Percentiles rank a stretch among this genome's conserved stretches.
phyloP scores from a whole-genome alignment of 2,888 invertebrate species.

The Ochropleura plecta region DNA sequence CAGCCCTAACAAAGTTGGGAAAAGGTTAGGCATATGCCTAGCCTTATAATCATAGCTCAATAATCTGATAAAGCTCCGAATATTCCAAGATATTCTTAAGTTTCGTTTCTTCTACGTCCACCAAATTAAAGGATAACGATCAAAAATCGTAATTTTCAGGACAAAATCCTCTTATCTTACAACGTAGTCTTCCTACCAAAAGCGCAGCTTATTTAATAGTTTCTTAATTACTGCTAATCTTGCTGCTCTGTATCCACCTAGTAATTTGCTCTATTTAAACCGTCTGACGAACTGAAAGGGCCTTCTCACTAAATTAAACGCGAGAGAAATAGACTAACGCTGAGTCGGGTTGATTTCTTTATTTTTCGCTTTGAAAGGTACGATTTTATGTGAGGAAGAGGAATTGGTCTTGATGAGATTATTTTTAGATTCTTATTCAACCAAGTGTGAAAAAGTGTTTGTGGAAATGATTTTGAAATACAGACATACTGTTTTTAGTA shows the following conservation, averaged over 20 bases:
- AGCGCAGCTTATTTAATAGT: conserved; percentile 80
- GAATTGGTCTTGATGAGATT: conserved; percentile 3
- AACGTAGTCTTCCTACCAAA: conserved; percentile 53
- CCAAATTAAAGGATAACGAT: conserved; percentile 23
- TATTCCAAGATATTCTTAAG: not conserved
- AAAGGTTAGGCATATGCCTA: too few species aligned
- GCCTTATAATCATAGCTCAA: too few species aligned
- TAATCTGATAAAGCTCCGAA: not conserved
- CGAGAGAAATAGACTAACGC: conserved; percentile 54
- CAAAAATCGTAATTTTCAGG: conserved; percentile 15
- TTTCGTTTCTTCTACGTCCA: conserved; percentile 7
- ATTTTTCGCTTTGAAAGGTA: conserved; percentile 7
- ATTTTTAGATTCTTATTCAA: not conserved
- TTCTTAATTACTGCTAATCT: conserved; percentile 84
- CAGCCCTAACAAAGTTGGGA: too few species aligned
- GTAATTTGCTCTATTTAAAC: conserved; percentile 80
- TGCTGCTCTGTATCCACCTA: conserved; percentile 74
- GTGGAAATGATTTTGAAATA: not conserved
- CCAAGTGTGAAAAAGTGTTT: not conserved
- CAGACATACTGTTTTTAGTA: too few species aligned
- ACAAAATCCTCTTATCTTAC: conserved; percentile 26
- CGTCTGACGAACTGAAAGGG: conserved; percentile 69
- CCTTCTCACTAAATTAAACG: conserved; percentile 68
- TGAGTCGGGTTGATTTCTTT: conserved; percentile 28
- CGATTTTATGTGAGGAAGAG: conserved; percentile 1